Base-by-base conservation (phyloP, 1,140 invertebrate species). In the Leptoteleia sp. region DNA sequence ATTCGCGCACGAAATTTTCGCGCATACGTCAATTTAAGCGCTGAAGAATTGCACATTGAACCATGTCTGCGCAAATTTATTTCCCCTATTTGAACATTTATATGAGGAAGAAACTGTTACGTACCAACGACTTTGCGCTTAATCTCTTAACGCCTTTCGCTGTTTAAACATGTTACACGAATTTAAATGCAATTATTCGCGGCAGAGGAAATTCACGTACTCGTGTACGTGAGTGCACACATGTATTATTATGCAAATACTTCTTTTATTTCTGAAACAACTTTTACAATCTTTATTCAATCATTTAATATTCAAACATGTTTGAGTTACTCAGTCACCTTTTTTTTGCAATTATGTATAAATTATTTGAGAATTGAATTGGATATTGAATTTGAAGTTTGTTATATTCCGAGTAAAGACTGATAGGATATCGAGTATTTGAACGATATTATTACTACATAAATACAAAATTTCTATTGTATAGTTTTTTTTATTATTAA, bases 31-130 rank as follows among this genome's bases (percentile, higher is more conserved):
- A 68, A 68, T 57, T 71, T 52, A 37, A 52, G 27, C 37, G 47
- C 27, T 37, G 33, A 71, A 71, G 25, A 50, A 71, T 38, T 68
- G 35, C 42, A 55, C 47, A 55, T 70, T 70, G 54, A 70, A 59
- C 54, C 29, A 33, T 59, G 38, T n/a, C 7, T 27, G 27, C 13
- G n/a, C 22, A 62, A 50, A 54, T 62, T 68, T 47, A 17, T 68
- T 61, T 61, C 25, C 45, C 16, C 43, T 52, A 38, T 55, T 72
- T 62, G 13, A 62, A 47, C 57, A 61, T 61, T 71, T 45, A 37
- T 35, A 52, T 35, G 13, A 16, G 4, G 52, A 59, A 70, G 48
- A 70, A 70, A 50, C 43, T 47, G 42, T 48, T 59, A 59, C 43
- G 43, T 59, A 59, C 27, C n/a, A 50, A 40, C 15, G 45, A 59